phyloP scores from a whole-genome alignment of 2,797 vertebrate species.

The Chelonia mydas region DNA sequence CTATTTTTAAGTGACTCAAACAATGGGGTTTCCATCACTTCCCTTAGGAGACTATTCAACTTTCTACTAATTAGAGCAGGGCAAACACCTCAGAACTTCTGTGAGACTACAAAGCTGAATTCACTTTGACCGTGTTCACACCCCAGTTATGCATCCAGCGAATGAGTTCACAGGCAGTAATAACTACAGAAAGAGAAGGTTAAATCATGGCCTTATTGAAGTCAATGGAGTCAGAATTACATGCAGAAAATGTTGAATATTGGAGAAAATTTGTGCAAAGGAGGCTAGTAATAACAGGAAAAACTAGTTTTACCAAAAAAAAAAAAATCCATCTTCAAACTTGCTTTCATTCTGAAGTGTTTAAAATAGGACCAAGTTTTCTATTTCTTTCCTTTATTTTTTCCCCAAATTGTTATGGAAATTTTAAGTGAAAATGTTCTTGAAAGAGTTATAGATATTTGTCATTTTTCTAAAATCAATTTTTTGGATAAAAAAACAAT shows the following conservation, averaged over 20 bases:
- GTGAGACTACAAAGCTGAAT: not conserved
- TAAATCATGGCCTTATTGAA: not conserved
- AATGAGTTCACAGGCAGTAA: not conserved
- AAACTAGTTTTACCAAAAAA: not conserved
- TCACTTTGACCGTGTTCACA: not conserved
- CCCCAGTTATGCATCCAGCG: not conserved
- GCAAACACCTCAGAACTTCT: not conserved
- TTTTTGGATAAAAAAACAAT: not conserved
- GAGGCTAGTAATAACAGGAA: not conserved
- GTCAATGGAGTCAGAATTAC: not conserved
- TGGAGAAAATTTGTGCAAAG: not conserved
- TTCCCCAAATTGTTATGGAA: not conserved
- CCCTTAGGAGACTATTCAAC: not conserved
- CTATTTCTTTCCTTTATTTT: not conserved
- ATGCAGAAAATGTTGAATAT: not conserved
- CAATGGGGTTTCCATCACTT: not conserved
- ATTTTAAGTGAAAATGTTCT: not conserved
- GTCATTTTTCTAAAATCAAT: not conserved
- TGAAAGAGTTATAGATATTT: not conserved
- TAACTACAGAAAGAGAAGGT: not conserved
- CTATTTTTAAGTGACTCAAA: not conserved
- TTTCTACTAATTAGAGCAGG: not conserved
- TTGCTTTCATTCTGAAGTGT: not conserved
- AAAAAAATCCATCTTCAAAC: not conserved
- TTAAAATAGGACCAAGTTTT: not conserved